Evolutionary conservation across 2,888 invertebrate species (phyloP).

Genomic region (Protodeltote pygarga): DNA sequence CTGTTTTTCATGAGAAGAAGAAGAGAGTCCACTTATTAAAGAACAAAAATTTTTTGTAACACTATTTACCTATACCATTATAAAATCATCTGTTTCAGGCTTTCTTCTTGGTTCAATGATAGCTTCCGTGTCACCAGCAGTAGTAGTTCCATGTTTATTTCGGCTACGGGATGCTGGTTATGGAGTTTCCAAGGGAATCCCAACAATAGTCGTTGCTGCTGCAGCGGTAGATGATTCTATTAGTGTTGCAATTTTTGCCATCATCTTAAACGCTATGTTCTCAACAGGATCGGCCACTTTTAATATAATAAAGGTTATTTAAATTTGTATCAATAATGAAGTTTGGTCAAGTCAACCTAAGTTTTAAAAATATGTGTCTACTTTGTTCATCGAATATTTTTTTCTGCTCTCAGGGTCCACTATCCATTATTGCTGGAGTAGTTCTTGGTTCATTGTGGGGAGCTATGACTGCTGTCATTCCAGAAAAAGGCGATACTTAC

Average conservation of each 20-base stretch:
- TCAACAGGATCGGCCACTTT: constrained; percentile 88
- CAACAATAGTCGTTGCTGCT: constrained; percentile 95
- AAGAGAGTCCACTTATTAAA: no score
- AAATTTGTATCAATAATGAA: constrained; percentile 7
- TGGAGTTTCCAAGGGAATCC: constrained; percentile 94
- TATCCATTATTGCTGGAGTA: constrained; percentile 90
- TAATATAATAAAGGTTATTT: constrained; percentile 87
- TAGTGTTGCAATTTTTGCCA: constrained; percentile 95
- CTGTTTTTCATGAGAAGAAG: no score
- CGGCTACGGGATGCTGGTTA: constrained; percentile 90
- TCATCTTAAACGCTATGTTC: constrained; percentile 93
- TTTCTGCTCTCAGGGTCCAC: constrained; percentile 83
- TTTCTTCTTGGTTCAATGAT: constrained; percentile 92
- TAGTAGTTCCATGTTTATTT: constrained; percentile 95
- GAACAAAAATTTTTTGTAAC: no score
- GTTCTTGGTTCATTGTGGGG: constrained; percentile 92
- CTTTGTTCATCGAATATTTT: no score
- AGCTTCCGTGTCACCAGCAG: constrained; percentile 96
- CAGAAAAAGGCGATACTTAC: constrained; percentile 90
- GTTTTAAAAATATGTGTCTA: no score
- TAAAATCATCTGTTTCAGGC: constrained; percentile 59
- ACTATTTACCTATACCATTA: no score
- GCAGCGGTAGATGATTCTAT: constrained; percentile 96
- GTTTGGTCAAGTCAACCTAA: no score
- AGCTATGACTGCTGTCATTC: constrained; percentile 89